A percentile compares a stretch with the other conserved stretches of the same genome.
phyloP scores from a whole-genome alignment of 1,140 invertebrate species.

The Drosophila orosa region DNA sequence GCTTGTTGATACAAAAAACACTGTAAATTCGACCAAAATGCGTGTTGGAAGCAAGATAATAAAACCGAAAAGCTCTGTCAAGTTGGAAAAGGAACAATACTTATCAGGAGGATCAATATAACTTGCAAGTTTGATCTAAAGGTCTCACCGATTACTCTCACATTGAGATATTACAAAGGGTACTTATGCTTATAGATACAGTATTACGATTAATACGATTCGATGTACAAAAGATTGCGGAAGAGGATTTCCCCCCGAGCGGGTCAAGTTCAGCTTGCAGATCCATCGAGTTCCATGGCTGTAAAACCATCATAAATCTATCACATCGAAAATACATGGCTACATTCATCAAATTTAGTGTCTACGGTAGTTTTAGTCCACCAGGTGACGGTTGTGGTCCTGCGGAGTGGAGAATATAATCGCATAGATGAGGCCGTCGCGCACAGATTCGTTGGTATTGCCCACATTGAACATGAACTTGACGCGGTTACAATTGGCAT shows the following conservation, averaged over 20 bases:
- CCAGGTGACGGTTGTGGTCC: conserved; percentile 65
- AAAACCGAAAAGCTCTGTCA: conserved; percentile 1
- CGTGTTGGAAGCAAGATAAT: conserved; percentile 16
- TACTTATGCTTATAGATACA: not conserved
- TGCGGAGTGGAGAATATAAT: conserved; percentile 87
- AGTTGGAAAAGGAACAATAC: conserved; percentile 7
- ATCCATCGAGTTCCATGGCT: conserved; percentile 15
- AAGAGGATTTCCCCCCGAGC: not conserved
- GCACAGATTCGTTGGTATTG: conserved; percentile 87
- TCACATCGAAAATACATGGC: conserved; percentile 48
- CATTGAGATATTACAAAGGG: not conserved
- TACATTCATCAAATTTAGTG: too few relatives aligned
- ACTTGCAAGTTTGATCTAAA: too few relatives aligned
- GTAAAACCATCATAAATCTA: conserved; percentile 13
- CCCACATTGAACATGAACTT: conserved; percentile 90
- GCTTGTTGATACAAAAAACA: conserved; percentile 21
- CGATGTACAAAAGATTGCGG: conserved; percentile 11
- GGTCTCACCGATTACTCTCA: too few relatives aligned
- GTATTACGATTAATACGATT: conserved; percentile 9
- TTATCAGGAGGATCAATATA: not conserved
- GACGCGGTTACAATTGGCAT: conserved; percentile 87
- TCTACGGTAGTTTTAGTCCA: too few relatives aligned
- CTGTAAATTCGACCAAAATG: conserved; percentile 12
- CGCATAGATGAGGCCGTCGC: conserved; percentile 90
- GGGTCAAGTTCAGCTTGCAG: conserved; percentile 1